Percentiles rank a stretch among this genome's conserved stretches.
Evolutionary conservation across 2,888 invertebrate species (phyloP).

Genomic region (Caradrina clavipalpis): DNA sequence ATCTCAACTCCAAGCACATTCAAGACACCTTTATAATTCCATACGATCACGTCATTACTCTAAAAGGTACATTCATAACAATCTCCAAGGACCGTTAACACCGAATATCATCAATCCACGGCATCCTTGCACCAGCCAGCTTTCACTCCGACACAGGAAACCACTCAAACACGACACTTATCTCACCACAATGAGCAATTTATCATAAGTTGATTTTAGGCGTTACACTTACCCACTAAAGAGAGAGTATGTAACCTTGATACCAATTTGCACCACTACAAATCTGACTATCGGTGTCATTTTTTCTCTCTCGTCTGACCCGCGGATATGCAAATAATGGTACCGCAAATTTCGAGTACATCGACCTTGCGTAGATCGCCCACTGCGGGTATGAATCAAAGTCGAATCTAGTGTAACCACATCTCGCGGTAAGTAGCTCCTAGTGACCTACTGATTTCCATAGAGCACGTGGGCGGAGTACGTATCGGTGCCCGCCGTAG

Average conservation of each 20-base stretch:
- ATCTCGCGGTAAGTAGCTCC: conserved; percentile 77
- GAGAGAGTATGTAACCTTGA: conserved; percentile 89
- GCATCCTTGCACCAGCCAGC: conserved; percentile 80
- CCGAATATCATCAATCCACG: conserved; percentile 74
- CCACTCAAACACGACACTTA: conserved; percentile 88
- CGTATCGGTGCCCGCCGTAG: conserved; percentile 65
- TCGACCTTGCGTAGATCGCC: conserved; percentile 87
- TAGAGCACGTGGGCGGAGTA: conserved; percentile 81
- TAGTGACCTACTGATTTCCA: conserved; percentile 90
- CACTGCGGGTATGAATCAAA: conserved; percentile 84
- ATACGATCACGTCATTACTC: conserved; percentile 26
- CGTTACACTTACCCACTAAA: conserved; percentile 90
- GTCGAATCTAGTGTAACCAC: conserved; percentile 78
- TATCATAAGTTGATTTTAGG: conserved; percentile 88
- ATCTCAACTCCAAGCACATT: conserved; percentile 17
- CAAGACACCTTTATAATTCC: conserved; percentile 1
- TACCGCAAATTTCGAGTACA: conserved; percentile 89
- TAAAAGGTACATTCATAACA: conserved; percentile 46
- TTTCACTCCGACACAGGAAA: conserved; percentile 89
- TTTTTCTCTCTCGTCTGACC: conserved; percentile 84
- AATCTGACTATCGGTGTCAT: conserved; percentile 85
- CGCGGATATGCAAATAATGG: conserved; percentile 87
- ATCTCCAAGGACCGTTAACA: conserved; percentile 57
- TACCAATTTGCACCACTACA: conserved; percentile 85
- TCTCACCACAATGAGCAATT: conserved; percentile 89